phyloP scores from a whole-genome alignment of 1,140 invertebrate species.

The Leptinotarsa defecta region DNA sequence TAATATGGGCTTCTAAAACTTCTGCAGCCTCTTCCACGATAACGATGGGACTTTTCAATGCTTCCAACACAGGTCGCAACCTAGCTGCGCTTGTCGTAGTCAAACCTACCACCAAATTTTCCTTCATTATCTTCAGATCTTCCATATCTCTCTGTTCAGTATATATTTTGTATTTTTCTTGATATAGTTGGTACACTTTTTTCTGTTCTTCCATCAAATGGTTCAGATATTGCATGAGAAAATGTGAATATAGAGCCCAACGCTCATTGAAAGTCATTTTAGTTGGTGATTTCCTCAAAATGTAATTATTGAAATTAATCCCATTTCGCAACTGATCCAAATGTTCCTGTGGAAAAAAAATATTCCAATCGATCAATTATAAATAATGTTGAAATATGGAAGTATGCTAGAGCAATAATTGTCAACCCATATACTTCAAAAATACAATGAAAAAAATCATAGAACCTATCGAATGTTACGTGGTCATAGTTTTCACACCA shows the following conservation, averaged over 20 bases:
- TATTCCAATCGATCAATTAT: too few species aligned
- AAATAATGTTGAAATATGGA: too few species aligned
- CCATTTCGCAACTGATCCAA: neutral
- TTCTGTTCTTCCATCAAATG: conserved; percentile 47
- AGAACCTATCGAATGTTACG: too few species aligned
- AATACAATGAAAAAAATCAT: too few species aligned
- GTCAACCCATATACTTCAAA: too few species aligned
- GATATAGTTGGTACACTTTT: conserved; percentile 48
- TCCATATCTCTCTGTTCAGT: conserved; percentile 51
- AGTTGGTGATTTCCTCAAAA: conserved; percentile 15
- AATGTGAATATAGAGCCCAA: conserved; percentile 55
- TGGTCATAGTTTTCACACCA: too few species aligned
- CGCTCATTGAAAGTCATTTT: conserved; percentile 48
- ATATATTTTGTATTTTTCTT: conserved; percentile 52
- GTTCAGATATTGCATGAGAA: conserved; percentile 52
- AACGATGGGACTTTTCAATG: conserved; percentile 67
- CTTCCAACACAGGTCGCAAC: conserved; percentile 62
- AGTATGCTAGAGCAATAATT: too few species aligned
- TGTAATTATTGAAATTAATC: neutral
- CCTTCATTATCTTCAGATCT: conserved; percentile 53
- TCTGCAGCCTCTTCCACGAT: conserved; percentile 66
- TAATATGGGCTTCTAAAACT: conserved; percentile 38
- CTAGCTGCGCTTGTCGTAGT: conserved; percentile 78
- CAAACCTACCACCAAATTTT: conserved; percentile 68
- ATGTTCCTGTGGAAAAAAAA: conserved; percentile 29